Conservation (phyloP, 2,888 invertebrate genomes). For the Hydropsyche betteni region DNA sequence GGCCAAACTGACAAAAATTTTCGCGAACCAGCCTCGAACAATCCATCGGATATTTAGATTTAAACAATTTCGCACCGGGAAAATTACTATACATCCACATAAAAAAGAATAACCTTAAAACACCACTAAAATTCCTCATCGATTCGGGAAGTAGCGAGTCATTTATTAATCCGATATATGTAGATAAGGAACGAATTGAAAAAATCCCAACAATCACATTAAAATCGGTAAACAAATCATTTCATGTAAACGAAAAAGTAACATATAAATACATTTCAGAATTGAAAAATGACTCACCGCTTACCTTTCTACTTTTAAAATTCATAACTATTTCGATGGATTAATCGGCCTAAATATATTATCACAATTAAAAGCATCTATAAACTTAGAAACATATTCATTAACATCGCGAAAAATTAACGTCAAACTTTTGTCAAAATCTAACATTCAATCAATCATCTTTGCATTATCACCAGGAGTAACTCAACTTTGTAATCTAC, state of each 20-base stretch:
- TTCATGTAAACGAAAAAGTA: neutral
- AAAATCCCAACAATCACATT: neutral
- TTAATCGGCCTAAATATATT: neutral
- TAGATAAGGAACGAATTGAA: neutral
- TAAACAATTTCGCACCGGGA: neutral
- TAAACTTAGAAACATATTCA: neutral
- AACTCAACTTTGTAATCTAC: neutral
- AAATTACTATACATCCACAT: neutral
- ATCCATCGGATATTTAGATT: neutral
- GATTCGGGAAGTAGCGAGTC: slow-evolving; percentile 2
- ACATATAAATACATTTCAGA: neutral
- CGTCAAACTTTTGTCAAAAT: neutral
- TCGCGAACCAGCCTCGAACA: neutral
- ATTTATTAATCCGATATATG: neutral
- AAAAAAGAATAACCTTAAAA: neutral
- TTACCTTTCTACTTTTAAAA: neutral
- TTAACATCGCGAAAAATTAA: neutral
- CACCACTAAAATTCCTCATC: neutral
- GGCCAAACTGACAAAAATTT: neutral
- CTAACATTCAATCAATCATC: neutral
- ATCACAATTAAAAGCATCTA: neutral
- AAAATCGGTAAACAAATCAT: neutral
- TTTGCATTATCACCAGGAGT: neutral
- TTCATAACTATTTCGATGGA: slow-evolving; percentile 5
- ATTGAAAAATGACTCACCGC: neutral